Base-by-base conservation (phyloP, 2,797 vertebrate species). In the Mallotus villosus region DNA sequence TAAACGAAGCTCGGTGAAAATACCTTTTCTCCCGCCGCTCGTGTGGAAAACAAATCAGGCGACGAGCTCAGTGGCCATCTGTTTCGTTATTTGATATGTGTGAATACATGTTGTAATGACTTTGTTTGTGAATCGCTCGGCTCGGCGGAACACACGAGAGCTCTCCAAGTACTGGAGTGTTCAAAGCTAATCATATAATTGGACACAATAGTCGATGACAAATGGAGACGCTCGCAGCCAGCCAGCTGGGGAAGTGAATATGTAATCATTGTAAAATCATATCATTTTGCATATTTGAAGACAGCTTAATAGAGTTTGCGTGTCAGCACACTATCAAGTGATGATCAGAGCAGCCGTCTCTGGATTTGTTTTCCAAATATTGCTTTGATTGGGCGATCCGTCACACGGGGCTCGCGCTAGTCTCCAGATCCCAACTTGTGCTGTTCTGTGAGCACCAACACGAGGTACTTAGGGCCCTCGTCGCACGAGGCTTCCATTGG, bases 21-120 rank as follows among this genome's bases (percentile, higher is more conserved):
- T 96, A 95, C 93, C 94, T 94, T 93, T 94, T 93, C 76, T 51
- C 25, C 49, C 82, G 93, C 93, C 93, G 96, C 94, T 97, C 95
- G 93, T 94, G 95, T 96, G 96, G 95, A 96, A 96, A 97, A 97
- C 91, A 93, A 99, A 97, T 95, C 95, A 97, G 95, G 94, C 95
- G 90, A 94, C 93, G 93, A 95, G 95, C 95, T 94, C 95, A 95
- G 94, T 95, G 95, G 95, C 97, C 97, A 99, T 99, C 97, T 99
- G 97, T 98, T 99, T 92, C 98, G 97, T 98, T 99, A 99, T 98
- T 99, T 98, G 98, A 99, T 98, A 97, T 98, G 97, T 98, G 97
- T 97, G 97, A 99, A 98, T 99, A 99, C 97, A 97, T 98, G 97
- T 96, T 98, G 96, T 99, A 99, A 99, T 99, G 97, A 98, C 97